These are phyloP conservation scores for Plotosus lineatus DNA, from an alignment of 2,113 vertebrate genomes.

Conservation along the genomic window DNA sequence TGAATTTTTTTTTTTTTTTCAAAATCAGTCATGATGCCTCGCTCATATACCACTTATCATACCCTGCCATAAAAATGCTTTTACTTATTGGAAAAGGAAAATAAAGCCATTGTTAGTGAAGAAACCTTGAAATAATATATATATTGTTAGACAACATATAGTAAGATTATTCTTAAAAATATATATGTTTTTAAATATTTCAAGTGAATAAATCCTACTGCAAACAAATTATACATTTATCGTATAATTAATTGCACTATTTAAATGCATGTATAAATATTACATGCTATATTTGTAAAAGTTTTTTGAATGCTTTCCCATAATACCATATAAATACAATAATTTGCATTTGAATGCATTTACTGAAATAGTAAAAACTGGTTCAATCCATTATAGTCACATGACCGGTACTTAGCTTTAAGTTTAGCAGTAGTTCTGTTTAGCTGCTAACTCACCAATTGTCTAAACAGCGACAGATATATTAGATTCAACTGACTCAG, in stretches of 20 bases:
- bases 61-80: not conserved
- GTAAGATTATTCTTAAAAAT: not conserved
- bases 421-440: not conserved
- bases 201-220: not conserved
- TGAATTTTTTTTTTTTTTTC: constrained; percentile 8
- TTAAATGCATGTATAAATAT: no score
- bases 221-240: not conserved
- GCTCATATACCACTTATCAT: no score
- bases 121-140: not conserved
- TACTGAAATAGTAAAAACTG: not conserved
- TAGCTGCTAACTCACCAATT: not conserved
- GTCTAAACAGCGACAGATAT: no score
- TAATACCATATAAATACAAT: not conserved
- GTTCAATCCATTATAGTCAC: not conserved
- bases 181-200: not conserved
- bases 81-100: not conserved
- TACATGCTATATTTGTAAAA: not conserved
- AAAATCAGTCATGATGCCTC: not conserved
- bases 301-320: not conserved
- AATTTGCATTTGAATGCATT: not conserved
- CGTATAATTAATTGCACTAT: not conserved
- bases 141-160: not conserved
- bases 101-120: not conserved
- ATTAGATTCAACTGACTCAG: not conserved
- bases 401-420: not conserved